Evolutionary conservation across 2,113 vertebrate genomes (phyloP), one percentile per base, ranked within the genome.

Genomic region (Gymnocephalus cernua): DNA sequence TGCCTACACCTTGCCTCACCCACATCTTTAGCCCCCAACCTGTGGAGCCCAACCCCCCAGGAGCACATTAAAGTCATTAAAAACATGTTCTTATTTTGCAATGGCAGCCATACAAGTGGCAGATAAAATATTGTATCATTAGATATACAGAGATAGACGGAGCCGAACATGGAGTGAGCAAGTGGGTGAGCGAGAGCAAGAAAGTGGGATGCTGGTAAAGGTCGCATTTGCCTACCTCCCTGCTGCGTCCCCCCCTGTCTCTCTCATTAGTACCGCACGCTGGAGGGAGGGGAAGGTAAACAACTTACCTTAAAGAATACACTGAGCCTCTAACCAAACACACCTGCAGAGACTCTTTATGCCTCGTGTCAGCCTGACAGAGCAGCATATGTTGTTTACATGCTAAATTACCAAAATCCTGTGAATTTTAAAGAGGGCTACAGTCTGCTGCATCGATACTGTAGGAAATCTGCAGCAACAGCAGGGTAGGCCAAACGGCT

Each of bases 211-310:
- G 80, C 68, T 6, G 27, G 32, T 63, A 93, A 91, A 92, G 91
- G 91, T 93, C 69, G 53, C 82, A 71, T 88, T 86, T 77, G 78
- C 76, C 75, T 76, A 29, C 71, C 76, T n/a, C 6, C 27, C 63
- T 9, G 7, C 15, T 15, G 41, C 8, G 7, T 10, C 18, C 3
- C 64, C 56, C 72, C 27, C 16, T 6, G 25, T 59, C 25, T 76
- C 63, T 64, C 86, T 91, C 90, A 92, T 92, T 92, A 93, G 86
- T 23, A 27, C 51, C 11, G 76, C 67, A 66, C 3, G 23, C 70
- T 3, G 25, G 63, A 73, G 80, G 62, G 61, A 66, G 57, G 53
- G 68, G 47, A 75, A 48, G 57, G 76, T 64, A 88, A 87, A 90
- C 75, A 81, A 69, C 59, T 74, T 21, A 61, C 64, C 74, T 80